Conservation (phyloP, 1,140 invertebrate genomes). For the Stegodyphus mimosarum region DNA sequence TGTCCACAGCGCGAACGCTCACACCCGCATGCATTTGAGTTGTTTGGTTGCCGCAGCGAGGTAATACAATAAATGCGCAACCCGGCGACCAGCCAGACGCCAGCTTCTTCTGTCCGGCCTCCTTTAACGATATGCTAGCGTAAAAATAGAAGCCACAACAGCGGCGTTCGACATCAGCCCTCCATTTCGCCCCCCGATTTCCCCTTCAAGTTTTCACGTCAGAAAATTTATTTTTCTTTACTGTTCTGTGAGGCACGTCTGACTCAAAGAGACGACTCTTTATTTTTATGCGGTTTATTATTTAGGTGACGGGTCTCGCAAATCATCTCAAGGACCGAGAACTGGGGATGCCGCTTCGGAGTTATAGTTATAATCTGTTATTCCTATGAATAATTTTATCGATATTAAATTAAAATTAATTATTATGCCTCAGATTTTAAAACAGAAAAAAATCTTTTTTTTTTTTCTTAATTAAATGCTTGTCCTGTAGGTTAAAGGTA, state of each 20-base stretch:
- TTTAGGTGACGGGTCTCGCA: too few species aligned
- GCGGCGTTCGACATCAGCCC: neutral
- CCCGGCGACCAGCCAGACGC: slow-evolving; percentile 38
- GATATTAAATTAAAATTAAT: too few species aligned
- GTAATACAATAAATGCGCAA: neutral
- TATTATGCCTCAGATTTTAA: too few species aligned
- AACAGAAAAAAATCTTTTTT: too few species aligned
- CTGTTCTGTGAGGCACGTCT: slow-evolving; percentile 11
- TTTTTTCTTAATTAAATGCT: too few species aligned
- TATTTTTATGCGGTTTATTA: neutral
- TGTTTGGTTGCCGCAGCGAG: too few species aligned
- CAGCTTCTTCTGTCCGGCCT: slow-evolving; percentile 39
- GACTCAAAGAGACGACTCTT: slow-evolving; percentile 18
- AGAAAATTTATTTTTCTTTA: slow-evolving; percentile 21
- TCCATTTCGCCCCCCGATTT: neutral
- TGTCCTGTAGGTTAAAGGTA: too few species aligned
- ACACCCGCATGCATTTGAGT: neutral
- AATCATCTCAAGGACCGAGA: too few species aligned
- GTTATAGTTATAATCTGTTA: too few species aligned
- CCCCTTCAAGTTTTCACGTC: neutral
- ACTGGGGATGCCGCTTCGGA: too few species aligned
- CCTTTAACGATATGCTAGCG: slow-evolving; percentile 24
- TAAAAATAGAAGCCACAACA: slow-evolving; percentile 53
- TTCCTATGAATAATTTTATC: too few species aligned
- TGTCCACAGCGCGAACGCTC: neutral